A percentile compares a stretch with the other conserved stretches of the same genome.
Evolutionary conservation across 2,888 invertebrate species (phyloP).

Genomic region (Hypercompe scribonia): DNA sequence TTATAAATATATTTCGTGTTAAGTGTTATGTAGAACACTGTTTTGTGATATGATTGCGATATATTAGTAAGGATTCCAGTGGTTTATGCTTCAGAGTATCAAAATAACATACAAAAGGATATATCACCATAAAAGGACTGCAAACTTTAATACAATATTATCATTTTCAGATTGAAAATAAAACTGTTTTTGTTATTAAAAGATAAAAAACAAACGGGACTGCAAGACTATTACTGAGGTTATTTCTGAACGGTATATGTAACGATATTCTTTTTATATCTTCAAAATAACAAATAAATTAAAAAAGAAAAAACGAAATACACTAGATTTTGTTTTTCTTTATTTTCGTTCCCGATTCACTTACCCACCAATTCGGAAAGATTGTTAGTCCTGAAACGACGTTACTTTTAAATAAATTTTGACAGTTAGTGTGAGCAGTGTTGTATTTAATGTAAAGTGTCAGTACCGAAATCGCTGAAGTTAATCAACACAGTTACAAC

Average conservation of each 20-base stretch:
- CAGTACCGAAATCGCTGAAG: neutral
- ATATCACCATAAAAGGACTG: neutral
- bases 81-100: neutral
- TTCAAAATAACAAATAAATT: neutral
- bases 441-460: neutral
- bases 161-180: neutral
- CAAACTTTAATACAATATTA: neutral
- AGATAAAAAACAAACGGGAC: neutral
- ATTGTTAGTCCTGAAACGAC: neutral
- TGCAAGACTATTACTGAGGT: neutral
- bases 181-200: neutral
- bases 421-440: neutral
- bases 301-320: neutral
- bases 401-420: neutral
- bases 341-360: neutral
- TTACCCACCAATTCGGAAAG: neutral
- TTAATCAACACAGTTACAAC: conserved; percentile 1
- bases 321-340: neutral
- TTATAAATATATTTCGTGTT: conserved; percentile 37
- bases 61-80: neutral
- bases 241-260: neutral
- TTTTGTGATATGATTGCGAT: conserved; percentile 7
- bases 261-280: neutral
- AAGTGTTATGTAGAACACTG: conserved; percentile 17
- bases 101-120: neutral